Evolutionary conservation across 2,888 invertebrate genomes (phyloP).

Genomic region (Drosophila heteroneura): DNA sequence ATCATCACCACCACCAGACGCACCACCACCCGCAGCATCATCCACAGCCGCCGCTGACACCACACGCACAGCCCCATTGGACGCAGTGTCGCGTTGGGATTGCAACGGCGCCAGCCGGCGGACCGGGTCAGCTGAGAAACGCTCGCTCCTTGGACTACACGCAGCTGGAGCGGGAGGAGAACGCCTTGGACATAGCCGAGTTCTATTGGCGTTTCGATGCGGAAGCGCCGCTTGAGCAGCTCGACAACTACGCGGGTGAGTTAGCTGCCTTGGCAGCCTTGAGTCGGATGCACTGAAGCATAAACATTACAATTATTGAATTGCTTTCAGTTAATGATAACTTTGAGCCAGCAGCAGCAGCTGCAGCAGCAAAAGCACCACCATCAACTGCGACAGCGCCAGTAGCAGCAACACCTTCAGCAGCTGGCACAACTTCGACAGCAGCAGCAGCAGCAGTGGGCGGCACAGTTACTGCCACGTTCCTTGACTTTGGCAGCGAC

Average conservation of each 20-base stretch:
- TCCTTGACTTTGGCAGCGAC: slow-evolving; percentile 83
- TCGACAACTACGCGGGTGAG: slow-evolving; percentile 66
- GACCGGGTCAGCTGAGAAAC: slow-evolving; percentile 79
- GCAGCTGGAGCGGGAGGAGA: slow-evolving; percentile 80
- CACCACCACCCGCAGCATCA: slow-evolving; percentile 40
- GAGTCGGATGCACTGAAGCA: slow-evolving; percentile 39
- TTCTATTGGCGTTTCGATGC: slow-evolving; percentile 85
- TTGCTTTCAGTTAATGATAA: slow-evolving; percentile 50
- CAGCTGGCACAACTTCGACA: slow-evolving; percentile 20
- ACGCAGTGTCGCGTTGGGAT: slow-evolving; percentile 70
- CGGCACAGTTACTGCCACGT: slow-evolving; percentile 52
- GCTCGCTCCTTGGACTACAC: slow-evolving; percentile 84
- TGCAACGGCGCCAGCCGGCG: slow-evolving; percentile 27
- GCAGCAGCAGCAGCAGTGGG: slow-evolving; percentile 36
- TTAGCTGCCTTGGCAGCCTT: slow-evolving; percentile 26
- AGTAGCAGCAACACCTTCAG: slow-evolving; percentile 17
- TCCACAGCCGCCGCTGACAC: slow-evolving; percentile 46
- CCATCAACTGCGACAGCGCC: slow-evolving; percentile 15
- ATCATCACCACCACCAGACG: slow-evolving; percentile 35
- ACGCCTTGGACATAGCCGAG: slow-evolving; percentile 83
- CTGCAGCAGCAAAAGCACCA: slow-evolving; percentile 9
- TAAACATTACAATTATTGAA: slow-evolving; percentile 30
- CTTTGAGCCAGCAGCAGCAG: slow-evolving; percentile 37
- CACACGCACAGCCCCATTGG: slow-evolving; percentile 78
- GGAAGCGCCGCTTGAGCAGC: slow-evolving; percentile 72